Conservation (phyloP, 1,140 invertebrate genomes). For the Zeugodacus cucurbitae region DNA sequence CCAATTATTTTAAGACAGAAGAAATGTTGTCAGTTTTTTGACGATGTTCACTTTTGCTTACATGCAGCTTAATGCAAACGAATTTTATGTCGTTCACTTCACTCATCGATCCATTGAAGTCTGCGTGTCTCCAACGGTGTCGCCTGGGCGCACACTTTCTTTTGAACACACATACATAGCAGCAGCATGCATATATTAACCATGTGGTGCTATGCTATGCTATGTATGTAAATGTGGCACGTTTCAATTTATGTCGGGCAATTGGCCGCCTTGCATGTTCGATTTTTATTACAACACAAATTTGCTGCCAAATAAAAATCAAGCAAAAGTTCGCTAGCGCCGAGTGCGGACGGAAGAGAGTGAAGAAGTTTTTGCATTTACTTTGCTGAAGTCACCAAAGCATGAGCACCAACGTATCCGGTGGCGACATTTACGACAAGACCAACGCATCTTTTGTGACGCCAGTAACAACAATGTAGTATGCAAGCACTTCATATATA, state of each 20-base stretch:
- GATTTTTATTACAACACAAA: constrained; percentile 1
- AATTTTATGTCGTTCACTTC: constrained; percentile 6
- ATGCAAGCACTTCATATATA: not conserved
- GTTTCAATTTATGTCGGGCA: not conserved
- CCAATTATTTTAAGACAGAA: not conserved
- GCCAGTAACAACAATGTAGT: not conserved
- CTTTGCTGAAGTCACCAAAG: not conserved
- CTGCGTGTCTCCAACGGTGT: not conserved
- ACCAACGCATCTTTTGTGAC: not conserved
- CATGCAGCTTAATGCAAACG: not conserved
- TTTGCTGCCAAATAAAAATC: not conserved
- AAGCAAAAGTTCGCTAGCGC: not conserved
- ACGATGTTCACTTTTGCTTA: not conserved
- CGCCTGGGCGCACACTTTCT: not conserved
- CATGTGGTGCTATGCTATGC: not conserved
- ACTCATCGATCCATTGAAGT: constrained; percentile 3
- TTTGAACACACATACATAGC: too few relatives aligned
- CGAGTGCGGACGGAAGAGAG: not conserved
- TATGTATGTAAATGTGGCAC: not conserved
- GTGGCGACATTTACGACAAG: not conserved
- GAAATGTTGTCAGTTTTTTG: not conserved
- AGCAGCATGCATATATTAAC: not conserved
- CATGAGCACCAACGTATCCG: not conserved
- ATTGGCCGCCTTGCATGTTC: constrained; percentile 24
- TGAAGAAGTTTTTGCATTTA: not conserved